phyloP scores from a whole-genome alignment of 2,888 invertebrate genomes.

The Drosophila pseudotakahashii region DNA sequence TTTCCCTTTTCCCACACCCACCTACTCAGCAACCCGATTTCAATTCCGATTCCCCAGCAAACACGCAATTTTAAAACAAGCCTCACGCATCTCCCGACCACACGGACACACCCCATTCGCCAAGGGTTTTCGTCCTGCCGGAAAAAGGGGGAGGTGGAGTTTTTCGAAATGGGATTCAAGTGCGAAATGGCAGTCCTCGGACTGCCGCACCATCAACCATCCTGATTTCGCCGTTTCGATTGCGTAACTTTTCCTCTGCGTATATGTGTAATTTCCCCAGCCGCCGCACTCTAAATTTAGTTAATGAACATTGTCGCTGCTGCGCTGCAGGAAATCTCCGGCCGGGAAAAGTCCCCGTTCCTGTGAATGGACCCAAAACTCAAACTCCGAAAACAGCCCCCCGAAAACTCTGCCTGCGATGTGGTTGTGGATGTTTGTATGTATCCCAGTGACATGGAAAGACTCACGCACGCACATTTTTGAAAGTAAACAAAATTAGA shows the following conservation, averaged over 20 bases:
- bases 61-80: slow-evolving; percentile 82
- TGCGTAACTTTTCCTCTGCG: slow-evolving; percentile 68
- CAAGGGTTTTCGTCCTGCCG: slow-evolving; percentile 17
- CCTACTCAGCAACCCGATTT: slow-evolving; percentile 20
- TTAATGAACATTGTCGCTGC: slow-evolving; percentile 67
- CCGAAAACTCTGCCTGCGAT: slow-evolving; percentile 10
- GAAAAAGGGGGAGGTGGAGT: not conserved
- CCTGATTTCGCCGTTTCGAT: slow-evolving; percentile 72
- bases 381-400: slow-evolving; percentile 26
- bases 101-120: slow-evolving; percentile 36
- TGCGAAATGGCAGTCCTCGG: slow-evolving; percentile 66
- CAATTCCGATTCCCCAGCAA: slow-evolving; percentile 34
- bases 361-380: slow-evolving; percentile 9
- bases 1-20: too few species aligned
- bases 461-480: slow-evolving; percentile 74
- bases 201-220: slow-evolving; percentile 32
- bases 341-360: slow-evolving; percentile 18
- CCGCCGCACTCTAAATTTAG: slow-evolving; percentile 77
- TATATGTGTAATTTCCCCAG: slow-evolving; percentile 72
- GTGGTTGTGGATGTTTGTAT: not conserved
- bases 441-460: slow-evolving; percentile 33
- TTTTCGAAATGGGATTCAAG: slow-evolving; percentile 22
- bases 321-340: slow-evolving; percentile 22
- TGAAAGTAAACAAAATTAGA: slow-evolving; percentile 80
- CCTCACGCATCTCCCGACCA: slow-evolving; percentile 62